A percentile compares a stretch with the other conserved stretches of the same genome.
These are phyloP conservation scores for Cichladusa arquata DNA, from an alignment of 2,113 vertebrate species.

Conservation along the genomic window DNA sequence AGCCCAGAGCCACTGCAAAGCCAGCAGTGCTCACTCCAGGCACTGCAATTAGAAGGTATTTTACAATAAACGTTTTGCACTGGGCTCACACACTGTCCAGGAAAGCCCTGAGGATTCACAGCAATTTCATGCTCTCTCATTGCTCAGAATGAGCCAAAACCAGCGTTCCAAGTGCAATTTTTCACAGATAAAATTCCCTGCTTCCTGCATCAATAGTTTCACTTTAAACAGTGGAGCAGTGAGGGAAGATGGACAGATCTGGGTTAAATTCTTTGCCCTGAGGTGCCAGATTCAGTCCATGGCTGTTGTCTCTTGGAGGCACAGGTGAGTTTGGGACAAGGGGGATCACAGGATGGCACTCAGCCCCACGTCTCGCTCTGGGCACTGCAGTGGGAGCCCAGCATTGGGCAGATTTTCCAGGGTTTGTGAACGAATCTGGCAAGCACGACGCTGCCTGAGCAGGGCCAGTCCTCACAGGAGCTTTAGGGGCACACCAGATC, in stretches of 20 bases:
- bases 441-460: neutral
- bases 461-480: accelerated
- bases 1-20: conserved; percentile 74
- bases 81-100: conserved; percentile 73
- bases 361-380: accelerated
- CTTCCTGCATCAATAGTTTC: conserved; percentile 69
- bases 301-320: neutral
- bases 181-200: conserved; percentile 76
- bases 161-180: conserved; percentile 82
- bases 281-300: neutral
- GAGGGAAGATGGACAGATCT: conserved; percentile 78
- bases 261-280: conserved; percentile 49
- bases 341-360: neutral
- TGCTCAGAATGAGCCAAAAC: conserved; percentile 77
- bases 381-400: accelerated
- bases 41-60: conserved; percentile 85
- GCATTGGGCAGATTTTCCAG: neutral
- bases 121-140: conserved; percentile 87
- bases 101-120: conserved; percentile 86
- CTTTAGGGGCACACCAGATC: neutral
- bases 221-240: conserved; percentile 71
- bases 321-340: neutral
- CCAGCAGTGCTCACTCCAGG: conserved; percentile 79
- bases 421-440: neutral
- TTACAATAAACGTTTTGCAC: conserved; percentile 80